Conservation (phyloP, 2,888 invertebrate genomes). For the Drosophila mulleri region DNA sequence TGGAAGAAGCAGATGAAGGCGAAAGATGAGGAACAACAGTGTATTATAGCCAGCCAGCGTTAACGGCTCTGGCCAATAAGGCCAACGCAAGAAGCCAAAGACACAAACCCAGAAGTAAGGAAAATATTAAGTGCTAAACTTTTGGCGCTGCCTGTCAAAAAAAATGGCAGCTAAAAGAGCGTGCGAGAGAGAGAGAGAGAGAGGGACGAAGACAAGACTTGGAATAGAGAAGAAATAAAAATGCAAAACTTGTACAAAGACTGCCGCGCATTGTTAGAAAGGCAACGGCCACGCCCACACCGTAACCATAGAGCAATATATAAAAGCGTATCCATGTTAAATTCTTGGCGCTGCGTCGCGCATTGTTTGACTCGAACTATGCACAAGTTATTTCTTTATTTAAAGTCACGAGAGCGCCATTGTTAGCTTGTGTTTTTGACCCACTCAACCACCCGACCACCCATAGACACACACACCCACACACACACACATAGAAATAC, state of each 20-base stretch:
- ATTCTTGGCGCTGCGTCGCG: slow-evolving; percentile 67
- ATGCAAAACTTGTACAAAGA: slow-evolving; percentile 55
- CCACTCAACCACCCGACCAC: slow-evolving; percentile 20
- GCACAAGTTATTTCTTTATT: slow-evolving; percentile 76
- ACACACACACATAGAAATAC: slow-evolving; percentile 32
- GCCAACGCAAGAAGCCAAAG: slow-evolving; percentile 17
- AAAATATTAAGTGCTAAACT: slow-evolving; percentile 71
- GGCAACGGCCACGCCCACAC: slow-evolving; percentile 41
- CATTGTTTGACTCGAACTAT: slow-evolving; percentile 76
- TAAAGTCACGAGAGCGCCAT: slow-evolving; percentile 66
- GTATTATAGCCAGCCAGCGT: slow-evolving; percentile 25
- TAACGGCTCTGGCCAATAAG: slow-evolving; percentile 31
- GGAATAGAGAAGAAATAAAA: slow-evolving; percentile 31
- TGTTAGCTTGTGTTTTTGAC: slow-evolving; percentile 61
- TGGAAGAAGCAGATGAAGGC: background rate
- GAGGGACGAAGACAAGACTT: background rate
- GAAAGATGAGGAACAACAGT: slow-evolving; percentile 34
- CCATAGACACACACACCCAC: background rate
- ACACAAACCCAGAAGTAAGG: slow-evolving; percentile 25
- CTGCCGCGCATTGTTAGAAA: slow-evolving; percentile 50
- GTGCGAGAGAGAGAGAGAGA: slow-evolving; percentile 12
- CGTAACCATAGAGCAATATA: slow-evolving; percentile 31
- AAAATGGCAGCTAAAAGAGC: slow-evolving; percentile 30
- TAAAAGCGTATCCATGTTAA: slow-evolving; percentile 63
- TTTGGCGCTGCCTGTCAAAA: slow-evolving; percentile 55